These are phyloP conservation scores for Vimba vimba DNA, from an alignment of 2,113 vertebrate species.

Conservation along the genomic window DNA sequence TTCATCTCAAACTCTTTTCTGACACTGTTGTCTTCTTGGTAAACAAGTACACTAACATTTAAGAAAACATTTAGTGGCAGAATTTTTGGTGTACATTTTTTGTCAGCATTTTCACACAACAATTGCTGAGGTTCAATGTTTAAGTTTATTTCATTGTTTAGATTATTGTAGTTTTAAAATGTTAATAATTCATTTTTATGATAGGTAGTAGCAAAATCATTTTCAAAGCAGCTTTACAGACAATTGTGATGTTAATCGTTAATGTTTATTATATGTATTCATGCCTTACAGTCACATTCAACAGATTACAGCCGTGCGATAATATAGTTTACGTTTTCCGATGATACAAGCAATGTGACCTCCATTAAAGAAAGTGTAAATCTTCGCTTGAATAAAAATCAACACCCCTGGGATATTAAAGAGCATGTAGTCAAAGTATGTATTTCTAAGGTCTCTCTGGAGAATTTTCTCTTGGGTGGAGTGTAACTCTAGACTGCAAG, in stretches of 20 bases:
- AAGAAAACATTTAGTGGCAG: neutral
- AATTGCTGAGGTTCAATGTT: neutral
- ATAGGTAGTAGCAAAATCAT: neutral
- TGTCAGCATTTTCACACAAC: neutral
- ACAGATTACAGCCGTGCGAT: neutral
- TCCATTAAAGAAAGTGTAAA: neutral
- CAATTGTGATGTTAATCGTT: too few relatives aligned
- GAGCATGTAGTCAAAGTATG: neutral
- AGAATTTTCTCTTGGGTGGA: neutral
- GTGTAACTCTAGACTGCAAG: slow-evolving; percentile 19
- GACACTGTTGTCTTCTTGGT: neutral
- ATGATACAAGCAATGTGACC: neutral
- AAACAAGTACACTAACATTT: neutral
- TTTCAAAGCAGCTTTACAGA: neutral
- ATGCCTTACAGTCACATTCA: neutral
- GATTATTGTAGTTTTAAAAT: neutral
- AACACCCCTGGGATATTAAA: neutral
- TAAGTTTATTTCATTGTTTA: neutral
- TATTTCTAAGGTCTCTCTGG: neutral
- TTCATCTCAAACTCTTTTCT: neutral
- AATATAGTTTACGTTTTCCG: neutral
- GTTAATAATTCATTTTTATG: neutral
- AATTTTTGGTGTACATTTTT: neutral
- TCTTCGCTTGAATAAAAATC: neutral
- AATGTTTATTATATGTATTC: too few relatives aligned